Evolutionary conservation across 2,888 invertebrate species (phyloP), one percentile per base, ranked within the genome.

Genomic region (Dasysyrphus albostriatus): DNA sequence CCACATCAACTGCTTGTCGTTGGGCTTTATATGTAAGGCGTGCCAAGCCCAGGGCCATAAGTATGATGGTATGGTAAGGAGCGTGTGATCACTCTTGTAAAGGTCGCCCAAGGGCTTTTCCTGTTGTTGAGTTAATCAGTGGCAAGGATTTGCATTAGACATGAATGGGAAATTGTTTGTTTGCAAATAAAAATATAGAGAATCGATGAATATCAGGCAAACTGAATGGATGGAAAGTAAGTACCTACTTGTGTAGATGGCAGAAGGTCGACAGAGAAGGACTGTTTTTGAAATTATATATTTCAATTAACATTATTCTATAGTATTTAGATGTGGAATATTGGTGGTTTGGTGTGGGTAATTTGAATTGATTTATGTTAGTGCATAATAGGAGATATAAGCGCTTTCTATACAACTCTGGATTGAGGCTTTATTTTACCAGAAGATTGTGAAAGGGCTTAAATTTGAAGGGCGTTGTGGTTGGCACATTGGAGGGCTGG

Each of bases 111-210:
- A 79, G 76, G 82, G 72, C 67, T 63, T 78, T 70, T 70, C 77
- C 69, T 63, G 73, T 70, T 85, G 77, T 85, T 82, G 82, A 77
- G 87, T 83, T 87, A 87, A 87, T 87, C 83, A 83, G 87, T 87
- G 74, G 70, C 83, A 87, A 75, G 69, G 75, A 78, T 87, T 87
- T 87, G 74, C 87, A 70, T 83, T 83, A 76, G 83, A 79, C 78
- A 63, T 87, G 87, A 78, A 87, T 87, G 63, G 87, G 47, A 79
- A 47, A 44, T 73, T 58, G 83, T 74, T 83, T 87, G 83, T 82
- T 87, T 83, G 77, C 70, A 78, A 77, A 82, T 69, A 78, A 85
- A 85, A 82, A 70, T 76, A 49, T 47, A 42, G 58, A 76, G 72
- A 76, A 84, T 81, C 84, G 72, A 81, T 81, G 75, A 84, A 80